phyloP scores from a whole-genome alignment of 2,113 vertebrate genomes.

The Phaetusa simplex region DNA sequence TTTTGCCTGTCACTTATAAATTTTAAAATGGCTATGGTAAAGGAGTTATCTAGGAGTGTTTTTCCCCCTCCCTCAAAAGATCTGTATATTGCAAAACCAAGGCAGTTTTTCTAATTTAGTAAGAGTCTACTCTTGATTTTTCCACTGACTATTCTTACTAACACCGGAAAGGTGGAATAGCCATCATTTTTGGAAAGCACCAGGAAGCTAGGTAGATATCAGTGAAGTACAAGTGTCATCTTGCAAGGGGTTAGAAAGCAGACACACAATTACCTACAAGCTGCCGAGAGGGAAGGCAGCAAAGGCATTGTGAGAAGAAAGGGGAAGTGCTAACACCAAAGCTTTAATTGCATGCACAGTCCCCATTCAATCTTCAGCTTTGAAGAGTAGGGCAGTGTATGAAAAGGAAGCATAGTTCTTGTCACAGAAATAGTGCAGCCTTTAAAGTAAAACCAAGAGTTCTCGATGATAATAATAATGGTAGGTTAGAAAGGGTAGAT shows the following conservation, averaged over 20 bases:
- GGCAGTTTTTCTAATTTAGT: neutral
- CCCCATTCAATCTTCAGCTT: neutral
- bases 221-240: neutral
- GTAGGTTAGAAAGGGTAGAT: neutral
- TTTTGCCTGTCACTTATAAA: neutral
- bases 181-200: neutral
- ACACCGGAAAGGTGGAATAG: neutral
- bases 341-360: neutral
- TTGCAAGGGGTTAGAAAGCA: neutral
- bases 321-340: neutral
- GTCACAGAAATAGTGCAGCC: neutral
- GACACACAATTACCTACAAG: neutral
- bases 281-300: neutral
- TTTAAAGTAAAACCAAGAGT: neutral
- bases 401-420: neutral
- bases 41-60: neutral
- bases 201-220: neutral
- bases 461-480: neutral
- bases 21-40: neutral
- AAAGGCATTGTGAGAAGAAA: neutral
- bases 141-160: neutral
- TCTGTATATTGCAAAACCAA: neutral
- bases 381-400: accelerated
- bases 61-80: neutral
- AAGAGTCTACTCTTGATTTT: neutral